A percentile compares a stretch with the other conserved stretches of the same genome.
phyloP scores from a whole-genome alignment of 2,888 invertebrate genomes.

The Deilephila elpenor region DNA sequence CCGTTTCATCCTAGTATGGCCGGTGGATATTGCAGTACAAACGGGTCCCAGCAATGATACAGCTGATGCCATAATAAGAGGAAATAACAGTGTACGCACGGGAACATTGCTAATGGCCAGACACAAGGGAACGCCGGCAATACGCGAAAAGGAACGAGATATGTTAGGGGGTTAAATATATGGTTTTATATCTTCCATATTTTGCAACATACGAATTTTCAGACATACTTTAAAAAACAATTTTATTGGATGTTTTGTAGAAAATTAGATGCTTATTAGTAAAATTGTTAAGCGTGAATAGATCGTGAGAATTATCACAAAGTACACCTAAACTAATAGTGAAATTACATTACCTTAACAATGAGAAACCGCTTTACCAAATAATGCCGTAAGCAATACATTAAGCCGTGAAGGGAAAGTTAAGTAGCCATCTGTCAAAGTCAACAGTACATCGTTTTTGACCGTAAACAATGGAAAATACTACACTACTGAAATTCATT shows the following conservation, averaged over 20 bases:
- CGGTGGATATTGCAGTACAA: conserved; percentile 27
- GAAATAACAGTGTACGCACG: conserved; percentile 44
- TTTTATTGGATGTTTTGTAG: neutral
- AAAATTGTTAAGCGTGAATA: neutral
- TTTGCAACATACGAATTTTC: no score
- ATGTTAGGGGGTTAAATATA: no score
- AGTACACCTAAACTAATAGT: neutral
- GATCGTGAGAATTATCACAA: neutral
- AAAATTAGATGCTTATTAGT: no score
- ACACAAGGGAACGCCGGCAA: conserved; percentile 2
- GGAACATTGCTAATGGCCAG: conserved; percentile 28
- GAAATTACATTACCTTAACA: conserved; percentile 10
- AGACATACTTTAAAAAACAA: no score
- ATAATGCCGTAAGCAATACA: conserved; percentile 32
- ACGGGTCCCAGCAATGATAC: conserved; percentile 48
- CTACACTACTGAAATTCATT: neutral
- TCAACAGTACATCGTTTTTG: neutral
- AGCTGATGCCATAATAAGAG: conserved; percentile 45
- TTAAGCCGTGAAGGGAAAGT: conserved; percentile 28
- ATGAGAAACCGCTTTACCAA: conserved; percentile 33
- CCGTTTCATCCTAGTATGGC: conserved; percentile 26
- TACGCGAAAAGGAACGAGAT: neutral
- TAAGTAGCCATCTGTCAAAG: conserved; percentile 18
- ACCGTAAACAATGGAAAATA: neutral
- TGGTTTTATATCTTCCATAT: no score